A percentile compares a stretch with the other conserved stretches of the same genome.
phyloP scores from a whole-genome alignment of 2,888 invertebrate species.

The Epinotia brunnichana region DNA sequence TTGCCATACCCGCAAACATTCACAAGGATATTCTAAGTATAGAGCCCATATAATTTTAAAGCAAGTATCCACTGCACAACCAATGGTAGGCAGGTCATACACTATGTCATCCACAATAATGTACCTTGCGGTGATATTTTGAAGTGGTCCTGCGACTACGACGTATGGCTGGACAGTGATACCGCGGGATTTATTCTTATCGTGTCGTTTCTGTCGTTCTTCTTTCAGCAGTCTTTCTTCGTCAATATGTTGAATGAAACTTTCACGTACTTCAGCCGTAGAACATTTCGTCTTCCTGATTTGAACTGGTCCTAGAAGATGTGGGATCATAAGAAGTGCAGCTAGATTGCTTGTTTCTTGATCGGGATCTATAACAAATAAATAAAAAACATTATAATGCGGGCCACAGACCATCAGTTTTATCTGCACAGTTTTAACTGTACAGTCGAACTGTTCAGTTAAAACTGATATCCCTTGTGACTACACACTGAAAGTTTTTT shows the following conservation, averaged over 20 bases:
- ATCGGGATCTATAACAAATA: not conserved
- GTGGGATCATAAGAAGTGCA: not conserved
- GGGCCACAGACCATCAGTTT: too few relatives aligned
- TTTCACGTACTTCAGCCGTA: not conserved
- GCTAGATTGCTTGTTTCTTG: not conserved
- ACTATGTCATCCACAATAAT: not conserved
- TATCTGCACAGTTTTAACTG: too few relatives aligned
- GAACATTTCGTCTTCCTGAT: not conserved
- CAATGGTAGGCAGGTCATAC: not conserved
- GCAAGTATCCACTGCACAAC: not conserved
- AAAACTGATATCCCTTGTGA: too few relatives aligned
- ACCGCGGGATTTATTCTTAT: too few relatives aligned
- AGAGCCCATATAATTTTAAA: not conserved
- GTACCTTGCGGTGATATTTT: not conserved
- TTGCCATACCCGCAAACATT: not conserved
- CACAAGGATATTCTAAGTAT: not conserved
- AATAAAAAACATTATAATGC: too few relatives aligned
- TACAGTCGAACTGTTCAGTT: too few relatives aligned
- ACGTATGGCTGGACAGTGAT: too few relatives aligned
- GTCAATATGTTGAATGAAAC: too few relatives aligned
- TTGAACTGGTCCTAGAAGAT: not conserved
- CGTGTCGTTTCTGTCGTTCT: too few relatives aligned
- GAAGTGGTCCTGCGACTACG: not conserved
- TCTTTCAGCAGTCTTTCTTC: too few relatives aligned
- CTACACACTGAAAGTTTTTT: too few relatives aligned